Evolutionary conservation across 30 jellyfish, hydroid and myxozoan genomes (phyloP), one percentile per base, ranked within the genome.

Genomic region (Haliclystus octoradiatus): DNA sequence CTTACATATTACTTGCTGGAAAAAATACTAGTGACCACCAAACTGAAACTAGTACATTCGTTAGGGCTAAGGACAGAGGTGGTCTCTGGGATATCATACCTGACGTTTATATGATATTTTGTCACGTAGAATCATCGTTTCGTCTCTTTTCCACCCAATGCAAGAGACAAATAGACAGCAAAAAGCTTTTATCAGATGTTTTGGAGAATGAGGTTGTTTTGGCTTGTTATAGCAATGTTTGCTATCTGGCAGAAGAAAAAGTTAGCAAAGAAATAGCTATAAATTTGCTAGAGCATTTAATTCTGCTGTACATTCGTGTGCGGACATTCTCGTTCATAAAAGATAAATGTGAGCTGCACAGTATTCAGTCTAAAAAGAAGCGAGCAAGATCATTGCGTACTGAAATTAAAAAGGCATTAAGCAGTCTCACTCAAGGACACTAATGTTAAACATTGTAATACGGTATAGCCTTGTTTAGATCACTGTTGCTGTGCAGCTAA

Each of bases 351-450:
- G 27, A 40, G n/a, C n/a, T n/a, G n/a, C n/a, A n/a, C n/a, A n/a
- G n/a, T n/a, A n/a, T n/a, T n/a, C n/a, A n/a, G n/a, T n/a, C n/a
- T n/a, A n/a, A n/a, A n/a, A n/a, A n/a, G n/a, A n/a, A n/a, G n/a
- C n/a, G n/a, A n/a, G n/a, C 83, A 47, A 57, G 50, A 65, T 67
- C 88, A 49, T 65, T 66, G 32, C 50, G 73, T 19, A 67, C 66
- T 0, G 70, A 77, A 66, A 3, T 65, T 27, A 77, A 68, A 52
- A 77, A 60, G 35, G 74, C 61, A 34, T 2, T 82, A n/a, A 49
- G 81, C 72, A 34, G 74, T 51, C 47, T 76, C 66, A 82, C 66
- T 33, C 88, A 76, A 76, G 88, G 88, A 35, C 88, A 76, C 50
- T 33, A 49, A 63, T n/a, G n/a, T n/a, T n/a, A n/a, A n/a, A n/a